phyloP scores from a whole-genome alignment of 2,113 vertebrate species.

The Eubucco bourcierii region DNA sequence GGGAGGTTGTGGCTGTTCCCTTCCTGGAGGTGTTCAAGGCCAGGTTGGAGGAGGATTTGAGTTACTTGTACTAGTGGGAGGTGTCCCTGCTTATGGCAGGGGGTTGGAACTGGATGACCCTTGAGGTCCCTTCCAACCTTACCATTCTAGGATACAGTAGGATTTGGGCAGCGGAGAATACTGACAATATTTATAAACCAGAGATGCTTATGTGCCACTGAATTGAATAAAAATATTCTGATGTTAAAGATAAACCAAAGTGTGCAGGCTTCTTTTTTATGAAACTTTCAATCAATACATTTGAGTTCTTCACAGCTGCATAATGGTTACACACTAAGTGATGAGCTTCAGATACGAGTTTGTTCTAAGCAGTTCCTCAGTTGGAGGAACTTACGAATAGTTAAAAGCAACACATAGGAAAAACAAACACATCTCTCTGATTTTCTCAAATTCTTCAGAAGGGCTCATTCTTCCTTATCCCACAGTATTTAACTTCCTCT shows the following conservation, averaged over 20 bases:
- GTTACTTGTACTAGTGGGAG: no score
- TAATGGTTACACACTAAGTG: background rate
- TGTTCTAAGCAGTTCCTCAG: background rate
- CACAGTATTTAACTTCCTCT: background rate
- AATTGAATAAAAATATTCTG: background rate
- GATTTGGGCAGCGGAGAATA: background rate
- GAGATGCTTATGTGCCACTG: background rate
- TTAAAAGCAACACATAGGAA: background rate
- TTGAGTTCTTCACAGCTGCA: background rate
- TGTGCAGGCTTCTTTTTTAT: background rate
- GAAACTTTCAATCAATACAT: background rate
- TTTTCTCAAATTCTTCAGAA: background rate
- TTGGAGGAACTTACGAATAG: background rate
- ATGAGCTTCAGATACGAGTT: background rate
- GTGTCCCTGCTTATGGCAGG: no score
- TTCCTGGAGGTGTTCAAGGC: no score
- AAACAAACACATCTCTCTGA: background rate
- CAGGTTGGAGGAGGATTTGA: no score
- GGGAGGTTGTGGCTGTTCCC: no score
- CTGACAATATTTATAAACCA: background rate
- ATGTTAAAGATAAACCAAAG: background rate
- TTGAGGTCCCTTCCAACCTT: no score
- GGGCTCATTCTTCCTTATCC: background rate
- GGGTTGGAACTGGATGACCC: no score
- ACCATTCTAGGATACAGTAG: background rate